A percentile compares a stretch with the other conserved stretches of the same genome.
Conservation (phyloP, 2,888 invertebrate genomes). For the Boloria euphrosyne region DNA sequence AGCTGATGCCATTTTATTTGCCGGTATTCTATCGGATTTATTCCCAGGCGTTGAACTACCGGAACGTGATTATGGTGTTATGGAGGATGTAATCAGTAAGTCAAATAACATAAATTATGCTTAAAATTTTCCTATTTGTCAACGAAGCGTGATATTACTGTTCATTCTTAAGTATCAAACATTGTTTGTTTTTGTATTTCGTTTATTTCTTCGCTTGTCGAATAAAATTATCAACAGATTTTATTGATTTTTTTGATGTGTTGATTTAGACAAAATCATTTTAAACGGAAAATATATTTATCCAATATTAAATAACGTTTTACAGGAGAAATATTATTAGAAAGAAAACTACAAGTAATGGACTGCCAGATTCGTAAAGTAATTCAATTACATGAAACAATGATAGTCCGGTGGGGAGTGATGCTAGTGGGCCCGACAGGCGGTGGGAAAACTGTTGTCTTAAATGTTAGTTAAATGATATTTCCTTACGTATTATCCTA, state of each 20-base stretch:
- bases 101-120: constrained; percentile 22
- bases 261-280: too few relatives aligned
- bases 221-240: too few relatives aligned
- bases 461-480: constrained; percentile 81
- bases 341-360: constrained; percentile 86
- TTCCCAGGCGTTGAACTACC: constrained; percentile 93
- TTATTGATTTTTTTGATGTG: too few relatives aligned
- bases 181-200: too few relatives aligned
- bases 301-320: not conserved
- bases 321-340: constrained; percentile 71
- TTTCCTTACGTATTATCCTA: not conserved
- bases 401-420: constrained; percentile 95
- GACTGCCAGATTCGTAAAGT: constrained; percentile 86
- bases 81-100: constrained; percentile 85
- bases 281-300: not conserved
- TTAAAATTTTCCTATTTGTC: not conserved
- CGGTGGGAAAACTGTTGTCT: constrained; percentile 90
- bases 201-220: too few relatives aligned
- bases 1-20: constrained; percentile 92
- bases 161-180: too few relatives aligned
- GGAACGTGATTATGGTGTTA: constrained; percentile 88
- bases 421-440: constrained; percentile 96
- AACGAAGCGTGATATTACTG: too few relatives aligned
- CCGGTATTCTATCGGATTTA: constrained; percentile 93
- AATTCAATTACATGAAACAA: constrained; percentile 94